Conservation (phyloP, 2,888 invertebrate species). For the Pachymerium ferrugineum region DNA sequence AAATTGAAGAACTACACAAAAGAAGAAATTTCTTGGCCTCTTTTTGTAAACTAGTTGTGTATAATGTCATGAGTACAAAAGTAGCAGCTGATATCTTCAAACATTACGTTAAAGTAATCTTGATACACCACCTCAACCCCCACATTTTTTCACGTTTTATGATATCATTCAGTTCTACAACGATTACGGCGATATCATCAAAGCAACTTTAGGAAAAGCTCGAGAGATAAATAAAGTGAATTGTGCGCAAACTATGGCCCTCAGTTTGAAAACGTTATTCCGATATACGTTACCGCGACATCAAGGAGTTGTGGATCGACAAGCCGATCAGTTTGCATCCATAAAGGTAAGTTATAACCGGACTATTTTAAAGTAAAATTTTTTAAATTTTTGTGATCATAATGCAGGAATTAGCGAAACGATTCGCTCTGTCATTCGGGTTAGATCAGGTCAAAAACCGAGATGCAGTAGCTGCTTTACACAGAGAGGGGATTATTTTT, state of each 20-base stretch:
- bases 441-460: conserved; percentile 94
- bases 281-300: conserved; percentile 58
- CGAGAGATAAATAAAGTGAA: conserved; percentile 95
- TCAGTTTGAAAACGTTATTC: conserved; percentile 84
- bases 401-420: conserved; percentile 80
- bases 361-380: neutral
- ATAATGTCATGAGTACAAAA: conserved; percentile 90
- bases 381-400: neutral
- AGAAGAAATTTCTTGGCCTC: conserved; percentile 91
- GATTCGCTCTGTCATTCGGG: conserved; percentile 95
- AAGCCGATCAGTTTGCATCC: conserved; percentile 77
- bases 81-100: conserved; percentile 92
- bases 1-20: conserved; percentile 95
- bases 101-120: conserved; percentile 82
- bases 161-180: conserved; percentile 41
- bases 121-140: neutral
- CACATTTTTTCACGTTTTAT: conserved; percentile 27
- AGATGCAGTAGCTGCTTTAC: conserved; percentile 90
- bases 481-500: conserved; percentile 88
- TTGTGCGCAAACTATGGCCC: conserved; percentile 89
- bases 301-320: conserved; percentile 54
- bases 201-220: conserved; percentile 92
- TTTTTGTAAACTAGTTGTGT: conserved; percentile 95
- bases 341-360: conserved; percentile 64
- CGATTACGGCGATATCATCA: conserved; percentile 55